Evolutionary conservation across 2,113 vertebrate species (phyloP), one percentile per base, ranked within the genome.

Genomic region (Aramus guarauna): DNA sequence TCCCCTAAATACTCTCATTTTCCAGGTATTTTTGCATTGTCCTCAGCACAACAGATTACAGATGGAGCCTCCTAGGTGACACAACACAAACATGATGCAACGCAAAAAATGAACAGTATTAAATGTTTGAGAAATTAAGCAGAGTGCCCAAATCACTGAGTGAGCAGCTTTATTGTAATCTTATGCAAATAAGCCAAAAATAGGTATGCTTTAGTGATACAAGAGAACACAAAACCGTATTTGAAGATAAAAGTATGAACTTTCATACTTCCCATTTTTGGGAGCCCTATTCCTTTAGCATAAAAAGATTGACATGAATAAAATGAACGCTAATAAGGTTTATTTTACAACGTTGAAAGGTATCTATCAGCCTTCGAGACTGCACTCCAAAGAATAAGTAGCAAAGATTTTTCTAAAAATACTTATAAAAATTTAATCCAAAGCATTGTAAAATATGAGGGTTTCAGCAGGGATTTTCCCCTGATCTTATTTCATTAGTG

Each of bases 51-150:
- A 48, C 34, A 27, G 11, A 16, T 24, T 34, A 45, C 18, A 53
- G 52, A n/a, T 6, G 14, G 9, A 23, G 34, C 52, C 29, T 73
- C 45, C 19, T 9, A 18, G 20, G 12, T 7, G 24, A 43, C 12
- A 36, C 12, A 36, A 27, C 0, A 34, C 16, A 52, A 50, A 4
- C 16, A 29, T 2, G 43, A 37, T 5, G 53, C 1, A 3, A 15
- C 26, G 8, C 4, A 19, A 62, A n/a, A 56, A 39, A 6, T 8
- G 0, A 36, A 23, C 14, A 6, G 3, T 37, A 24, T 8, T 34
- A 13, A 13, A 66, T 1, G 2, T 63, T 26, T 22, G 15, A 53
- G 8, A n/a, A n/a, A 68, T 27, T 20, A 47, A 60, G 8, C n/a
- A 22, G 8, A 12, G 34, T 22, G 29, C 9, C 23, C 29, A 71